A percentile compares a stretch with the other conserved stretches of the same genome.
Conservation (phyloP, 2,888 invertebrate species). For the Antheraea yamamai region DNA sequence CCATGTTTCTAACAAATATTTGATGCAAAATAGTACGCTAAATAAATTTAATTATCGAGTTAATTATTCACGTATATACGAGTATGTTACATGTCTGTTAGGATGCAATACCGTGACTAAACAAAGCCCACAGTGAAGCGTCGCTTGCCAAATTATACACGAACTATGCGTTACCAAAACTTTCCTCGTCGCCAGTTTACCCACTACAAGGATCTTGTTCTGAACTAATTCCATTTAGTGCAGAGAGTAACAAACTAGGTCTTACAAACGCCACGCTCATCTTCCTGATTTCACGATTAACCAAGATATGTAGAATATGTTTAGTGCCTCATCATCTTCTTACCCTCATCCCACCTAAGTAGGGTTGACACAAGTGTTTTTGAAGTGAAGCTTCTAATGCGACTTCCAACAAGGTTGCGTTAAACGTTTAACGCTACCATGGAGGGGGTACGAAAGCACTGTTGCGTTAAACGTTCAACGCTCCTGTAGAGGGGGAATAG, state of each 20-base stretch:
- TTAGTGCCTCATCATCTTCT: no score
- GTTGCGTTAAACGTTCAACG: no score
- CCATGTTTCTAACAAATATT: neutral
- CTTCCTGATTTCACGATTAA: slow-evolving; percentile 33
- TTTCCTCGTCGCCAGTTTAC: slow-evolving; percentile 53
- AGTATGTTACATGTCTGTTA: slow-evolving; percentile 33
- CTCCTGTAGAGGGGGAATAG: no score
- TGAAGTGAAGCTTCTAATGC: no score
- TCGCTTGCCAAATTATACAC: slow-evolving; percentile 30
- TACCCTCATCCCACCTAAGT: no score
- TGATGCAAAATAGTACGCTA: neutral
- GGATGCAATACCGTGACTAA: slow-evolving; percentile 35
- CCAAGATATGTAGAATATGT: neutral
- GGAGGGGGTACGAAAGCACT: no score
- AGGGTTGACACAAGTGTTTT: no score
- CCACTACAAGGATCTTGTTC: slow-evolving; percentile 50
- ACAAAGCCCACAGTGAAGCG: slow-evolving; percentile 38
- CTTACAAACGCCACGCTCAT: slow-evolving; percentile 45
- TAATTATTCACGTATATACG: slow-evolving; percentile 35
- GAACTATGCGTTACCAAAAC: slow-evolving; percentile 41
- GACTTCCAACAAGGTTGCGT: no score
- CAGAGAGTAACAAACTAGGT: slow-evolving; percentile 40
- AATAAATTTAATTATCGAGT: slow-evolving; percentile 22
- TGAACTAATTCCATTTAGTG: slow-evolving; percentile 65
- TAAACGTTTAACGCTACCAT: no score